Evolutionary conservation across 2,888 invertebrate species (phyloP).

Genomic region (Abscondita cerata): DNA sequence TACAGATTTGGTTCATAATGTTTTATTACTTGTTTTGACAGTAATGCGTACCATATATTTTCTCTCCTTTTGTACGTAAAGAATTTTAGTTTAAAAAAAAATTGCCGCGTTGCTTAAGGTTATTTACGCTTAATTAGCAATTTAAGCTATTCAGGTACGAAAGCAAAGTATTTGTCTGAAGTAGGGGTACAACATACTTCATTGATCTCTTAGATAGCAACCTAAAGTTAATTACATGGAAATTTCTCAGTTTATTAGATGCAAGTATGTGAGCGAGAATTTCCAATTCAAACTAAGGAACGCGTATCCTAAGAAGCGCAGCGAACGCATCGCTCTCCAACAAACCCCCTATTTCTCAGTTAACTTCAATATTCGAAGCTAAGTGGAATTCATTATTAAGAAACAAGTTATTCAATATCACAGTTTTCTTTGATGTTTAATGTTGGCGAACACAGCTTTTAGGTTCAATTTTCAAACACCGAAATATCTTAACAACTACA

Average conservation of each 20-base stretch:
- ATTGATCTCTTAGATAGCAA: slow-evolving; percentile 53
- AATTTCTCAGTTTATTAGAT: slow-evolving; percentile 60
- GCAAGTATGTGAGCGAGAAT: slow-evolving; percentile 60
- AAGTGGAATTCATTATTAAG: slow-evolving; percentile 57
- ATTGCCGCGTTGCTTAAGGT: not conserved
- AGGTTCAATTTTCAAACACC: slow-evolving; percentile 45
- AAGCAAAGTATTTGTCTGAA: slow-evolving; percentile 28
- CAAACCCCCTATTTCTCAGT: slow-evolving; percentile 42
- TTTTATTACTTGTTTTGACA: slow-evolving; percentile 11
- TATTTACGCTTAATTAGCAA: slow-evolving; percentile 11
- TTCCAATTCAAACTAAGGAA: slow-evolving; percentile 60
- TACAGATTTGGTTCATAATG: not conserved
- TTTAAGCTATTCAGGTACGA: slow-evolving; percentile 25
- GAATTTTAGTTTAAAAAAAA: no score
- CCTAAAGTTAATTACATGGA: slow-evolving; percentile 60
- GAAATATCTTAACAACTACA: slow-evolving; percentile 33
- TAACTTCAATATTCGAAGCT: slow-evolving; percentile 50
- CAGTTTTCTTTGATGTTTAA: slow-evolving; percentile 51
- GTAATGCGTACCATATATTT: not conserved
- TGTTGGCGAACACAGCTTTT: slow-evolving; percentile 47
- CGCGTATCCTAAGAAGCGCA: slow-evolving; percentile 46
- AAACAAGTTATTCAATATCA: slow-evolving; percentile 58
- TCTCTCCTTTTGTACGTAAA: not conserved
- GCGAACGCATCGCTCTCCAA: slow-evolving; percentile 50
- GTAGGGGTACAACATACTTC: slow-evolving; percentile 41